Evolutionary conservation across 2,797 vertebrate genomes (phyloP), one percentile per base, ranked within the genome.

Genomic region (Pangasius larnaudii): DNA sequence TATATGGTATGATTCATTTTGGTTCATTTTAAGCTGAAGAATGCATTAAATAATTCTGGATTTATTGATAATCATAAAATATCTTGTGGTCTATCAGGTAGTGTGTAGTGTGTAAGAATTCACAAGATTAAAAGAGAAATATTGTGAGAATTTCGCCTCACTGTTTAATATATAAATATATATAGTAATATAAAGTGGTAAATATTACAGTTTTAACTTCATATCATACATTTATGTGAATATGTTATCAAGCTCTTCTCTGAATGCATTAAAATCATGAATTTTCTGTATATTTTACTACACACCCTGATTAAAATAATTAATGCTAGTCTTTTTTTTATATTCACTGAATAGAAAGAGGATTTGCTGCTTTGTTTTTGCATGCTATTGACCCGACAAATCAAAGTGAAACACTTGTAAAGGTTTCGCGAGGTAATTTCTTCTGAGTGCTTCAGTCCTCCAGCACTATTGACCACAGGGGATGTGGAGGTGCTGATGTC

Each of bases 391-490:
- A 87, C 39, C n/a, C 53, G 71, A 71, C 83, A 85, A n/a, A n/a
- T 8, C 27, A 79, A 85, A 69, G 27, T 91, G 46, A 58, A 85
- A 72, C 90, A 90, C 65, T 42, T 83, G 88, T 91, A 84, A 75
- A 91, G 89, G 92, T 91, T 92, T 87, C 92, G 90, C 84, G 81
- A 93, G 91, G 93, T 93, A 92, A 93, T 95, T 92, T 90, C 86
- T 75, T 93, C 92, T 90, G 93, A 94, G 94, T 93, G 93, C 91
- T 93, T 89, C 82, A 90, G 90, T 93, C 89, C 92, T 92, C 94
- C 90, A 88, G 84, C 56, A 88, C 88, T 91, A 93, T 92, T 92
- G 93, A 91, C 91, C 92, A 92, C 91, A 88, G 91, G 90, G 89
- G 91, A 86, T 87, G 39, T 49, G 61, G 77, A 56, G 51, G 53